phyloP scores from a whole-genome alignment of 2,113 vertebrate species.

The Neogale vison region DNA sequence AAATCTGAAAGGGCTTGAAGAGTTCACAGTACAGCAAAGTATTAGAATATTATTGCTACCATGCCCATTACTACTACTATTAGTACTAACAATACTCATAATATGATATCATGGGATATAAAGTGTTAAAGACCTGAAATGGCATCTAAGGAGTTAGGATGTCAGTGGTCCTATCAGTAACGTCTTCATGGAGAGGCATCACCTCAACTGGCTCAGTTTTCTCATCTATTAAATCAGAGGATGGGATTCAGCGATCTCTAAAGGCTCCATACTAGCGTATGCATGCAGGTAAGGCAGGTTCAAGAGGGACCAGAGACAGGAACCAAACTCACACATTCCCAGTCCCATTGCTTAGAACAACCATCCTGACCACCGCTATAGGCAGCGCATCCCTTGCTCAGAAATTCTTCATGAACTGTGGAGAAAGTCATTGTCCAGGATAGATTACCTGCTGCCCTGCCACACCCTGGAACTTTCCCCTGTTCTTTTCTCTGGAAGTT shows the following conservation, averaged over 20 bases:
- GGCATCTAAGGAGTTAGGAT: not conserved
- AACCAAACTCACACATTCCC: not conserved
- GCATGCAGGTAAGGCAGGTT: not conserved
- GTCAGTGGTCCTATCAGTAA: not conserved
- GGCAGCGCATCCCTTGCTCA: not conserved
- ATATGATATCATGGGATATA: not conserved
- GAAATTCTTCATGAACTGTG: not conserved
- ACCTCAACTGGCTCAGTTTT: not conserved
- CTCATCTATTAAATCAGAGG: not conserved
- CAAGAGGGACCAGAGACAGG: not conserved
- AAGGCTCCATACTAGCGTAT: not conserved
- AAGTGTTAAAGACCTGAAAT: not conserved
- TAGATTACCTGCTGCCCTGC: not conserved
- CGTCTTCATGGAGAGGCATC: not conserved
- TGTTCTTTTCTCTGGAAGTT: not conserved
- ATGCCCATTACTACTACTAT: not conserved
- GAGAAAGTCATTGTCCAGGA: not conserved
- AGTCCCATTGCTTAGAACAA: not conserved
- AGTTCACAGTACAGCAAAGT: not conserved
- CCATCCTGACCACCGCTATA: not conserved
- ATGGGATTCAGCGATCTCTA: not conserved
- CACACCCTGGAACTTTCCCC: not conserved
- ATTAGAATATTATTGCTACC: not conserved
- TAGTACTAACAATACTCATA: not conserved
- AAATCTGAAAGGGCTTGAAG: not conserved